Evolutionary conservation across 2,888 invertebrate genomes (phyloP), one percentile per base, ranked within the genome.

Genomic region (Dorcus parallelipipedus): DNA sequence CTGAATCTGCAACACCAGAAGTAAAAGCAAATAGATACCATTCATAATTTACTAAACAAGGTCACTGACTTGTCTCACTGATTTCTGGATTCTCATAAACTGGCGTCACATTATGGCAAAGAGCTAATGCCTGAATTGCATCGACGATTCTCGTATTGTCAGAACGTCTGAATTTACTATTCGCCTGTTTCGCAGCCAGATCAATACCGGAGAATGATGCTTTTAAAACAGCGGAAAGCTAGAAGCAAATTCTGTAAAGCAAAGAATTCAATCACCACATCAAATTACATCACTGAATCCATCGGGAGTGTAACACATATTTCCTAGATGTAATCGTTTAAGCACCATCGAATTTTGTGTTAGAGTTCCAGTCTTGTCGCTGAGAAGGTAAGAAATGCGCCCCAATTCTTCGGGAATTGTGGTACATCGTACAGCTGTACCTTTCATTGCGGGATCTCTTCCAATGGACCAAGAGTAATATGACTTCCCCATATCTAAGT

Each of bases 321-420:
- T 95, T 9, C 97, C 98, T 41, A 99, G 80, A 77, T 97, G 97
- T 33, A 99, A 84, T 72, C 94, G 91, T 75, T 97, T 97, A 73
- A 98, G 93, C 0, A 97, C 91, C 99, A 99, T 99, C 73, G 97
- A 97, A 78, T 99, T 99, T 79, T 97, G 96, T 0, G 99, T 99
- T 23, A 99, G 81, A 0, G 99, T 99, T 10, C 99, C 99, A 0
- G 99, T 99, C 81, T 99, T 99, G 76, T 99, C 99, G 0, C 95
- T 94, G 5, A 99, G 80, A n/a, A 99, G 82, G 78, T 97, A 99
- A 26, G 94, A 93, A 66, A 99, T 93, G 58, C 99, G 83, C 0
- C 99, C 99, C 55, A 99, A 80, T 79, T 99, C 99, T 80, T 99
- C 99, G 0, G 99, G 97, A 66, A 99, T 99, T 3, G 98, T 99